Base-by-base conservation (phyloP, 2,888 invertebrate species). In the Podotricha telesiphe region DNA sequence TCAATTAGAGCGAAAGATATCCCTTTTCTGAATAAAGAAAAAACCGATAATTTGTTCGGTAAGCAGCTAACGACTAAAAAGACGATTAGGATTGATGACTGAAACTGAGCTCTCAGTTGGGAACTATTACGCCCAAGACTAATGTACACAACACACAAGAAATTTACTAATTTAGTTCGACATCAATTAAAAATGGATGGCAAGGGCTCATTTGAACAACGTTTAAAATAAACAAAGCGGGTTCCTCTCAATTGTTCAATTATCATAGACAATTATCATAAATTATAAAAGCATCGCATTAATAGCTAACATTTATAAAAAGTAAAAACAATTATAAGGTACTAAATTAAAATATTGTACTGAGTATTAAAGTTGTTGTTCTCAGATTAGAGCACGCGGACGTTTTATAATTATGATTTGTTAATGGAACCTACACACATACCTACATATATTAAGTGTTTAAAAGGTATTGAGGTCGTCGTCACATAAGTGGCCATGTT, bases 321-420 rank as follows among this genome's bases (percentile, higher is more conserved):
- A n/a, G n/a, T n/a, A n/a, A n/a, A n/a, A n/a, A n/a, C n/a, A n/a
- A n/a, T n/a, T n/a, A n/a, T 73, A 75, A 70, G 55, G 61, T 67
- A 72, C 67, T 71, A 69, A 75, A 70, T 67, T 72, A 68, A 42
- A 69, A 73, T 72, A 73, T 69, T 72, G 70, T 65, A 51, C 19
- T 75, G 76, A 77, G 76, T 76, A 77, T 75, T 77, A 45, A 22
- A 59, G 22, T 59, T 58, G 58, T 53, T 71, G 59, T 66, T 70
- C 59, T 47, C 28, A 53, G 53, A 28, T 28, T 55, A n/a, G 68
- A 71, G 63, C 67, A 58, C 53, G 50, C 53, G 45, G 61, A 50
- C 61, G 42, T 45, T 59, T 59, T 45, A 45, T 59, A 45, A 59
- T 59, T 22, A 45, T 59, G 45, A 42, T 42, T 42, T 22, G 42